phyloP scores from a whole-genome alignment of 2,113 vertebrate species.

The Xyliphius kryptos region DNA sequence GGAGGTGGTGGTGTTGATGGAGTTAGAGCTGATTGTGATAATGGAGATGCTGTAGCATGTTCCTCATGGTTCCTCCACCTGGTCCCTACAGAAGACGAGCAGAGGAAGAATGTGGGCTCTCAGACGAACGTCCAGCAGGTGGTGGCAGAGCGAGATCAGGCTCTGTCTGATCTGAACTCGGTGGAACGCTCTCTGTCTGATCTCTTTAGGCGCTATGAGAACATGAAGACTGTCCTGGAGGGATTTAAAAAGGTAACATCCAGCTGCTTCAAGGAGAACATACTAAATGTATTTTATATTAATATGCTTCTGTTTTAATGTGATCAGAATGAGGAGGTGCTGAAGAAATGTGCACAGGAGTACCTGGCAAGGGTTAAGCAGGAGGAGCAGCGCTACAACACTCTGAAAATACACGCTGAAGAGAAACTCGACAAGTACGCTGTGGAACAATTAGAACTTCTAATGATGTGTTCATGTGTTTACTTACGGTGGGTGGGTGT shows the following conservation, averaged over 20 bases:
- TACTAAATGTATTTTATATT: not conserved
- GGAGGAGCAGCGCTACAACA: conserved; percentile 95
- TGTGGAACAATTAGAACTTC: not conserved
- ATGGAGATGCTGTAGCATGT: not conserved
- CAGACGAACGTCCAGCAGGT: conserved; percentile 84
- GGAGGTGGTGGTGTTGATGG: no score
- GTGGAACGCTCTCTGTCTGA: conserved; percentile 94
- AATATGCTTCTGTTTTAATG: not conserved
- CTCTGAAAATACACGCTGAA: conserved; percentile 90
- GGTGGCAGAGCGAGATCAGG: conserved; percentile 85
- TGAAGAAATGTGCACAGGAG: conserved; percentile 96
- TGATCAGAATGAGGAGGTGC: conserved; percentile 87
- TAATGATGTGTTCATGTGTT: not conserved
- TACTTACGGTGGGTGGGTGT: not conserved
- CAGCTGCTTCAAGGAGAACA: not conserved
- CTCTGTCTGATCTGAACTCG: conserved; percentile 85
- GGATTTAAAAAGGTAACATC: conserved; percentile 89
- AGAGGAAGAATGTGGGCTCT: conserved; percentile 78
- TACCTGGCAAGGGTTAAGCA: conserved; percentile 89
- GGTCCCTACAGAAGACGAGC: conserved; percentile 78
- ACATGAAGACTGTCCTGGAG: conserved; percentile 87
- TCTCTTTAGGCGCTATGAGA: conserved; percentile 93
- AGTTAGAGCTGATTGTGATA: no score
- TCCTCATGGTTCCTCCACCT: not conserved
- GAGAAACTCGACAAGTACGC: conserved; percentile 94